A percentile compares a stretch with the other conserved stretches of the same genome.
These are phyloP conservation scores for Brachyhypopomus gauderio DNA, from an alignment of 2,113 vertebrate genomes.

Conservation along the genomic window DNA sequence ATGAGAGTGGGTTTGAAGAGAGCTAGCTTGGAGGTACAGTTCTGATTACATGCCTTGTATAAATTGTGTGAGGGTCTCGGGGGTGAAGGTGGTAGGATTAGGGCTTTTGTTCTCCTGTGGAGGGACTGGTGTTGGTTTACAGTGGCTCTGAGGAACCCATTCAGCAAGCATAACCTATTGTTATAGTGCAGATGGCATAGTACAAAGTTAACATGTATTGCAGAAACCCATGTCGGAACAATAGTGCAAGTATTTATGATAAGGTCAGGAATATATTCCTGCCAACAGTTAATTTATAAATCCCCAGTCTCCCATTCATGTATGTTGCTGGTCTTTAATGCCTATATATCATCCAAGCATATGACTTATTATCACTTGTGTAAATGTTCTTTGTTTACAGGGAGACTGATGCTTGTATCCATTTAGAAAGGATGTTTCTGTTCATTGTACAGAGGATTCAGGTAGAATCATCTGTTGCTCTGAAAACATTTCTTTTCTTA, in stretches of 20 bases:
- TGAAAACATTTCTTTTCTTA: too few species aligned
- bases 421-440: background rate
- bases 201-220: constrained; percentile 5
- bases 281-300: background rate
- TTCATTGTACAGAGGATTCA: constrained; percentile 21
- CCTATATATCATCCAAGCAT: background rate
- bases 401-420: constrained; percentile 13
- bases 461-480: background rate
- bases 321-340: background rate
- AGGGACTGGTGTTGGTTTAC: constrained; percentile 69
- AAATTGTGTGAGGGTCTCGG: constrained; percentile 49
- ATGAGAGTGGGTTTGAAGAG: constrained; percentile 38
- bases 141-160: constrained; percentile 53
- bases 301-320: background rate
- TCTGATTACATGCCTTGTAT: constrained; percentile 63
- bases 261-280: constrained; percentile 13
- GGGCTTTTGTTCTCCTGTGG: constrained; percentile 57
- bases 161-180: constrained; percentile 46
- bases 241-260: background rate
- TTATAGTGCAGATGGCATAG: constrained; percentile 17
- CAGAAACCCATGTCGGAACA: background rate
- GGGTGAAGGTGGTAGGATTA: constrained; percentile 49
- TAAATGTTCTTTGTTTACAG: background rate
- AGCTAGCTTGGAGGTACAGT: constrained; percentile 61
- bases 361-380: background rate